Conservation (phyloP, 2,797 vertebrate genomes). For the Mormyrops attenuatus region DNA sequence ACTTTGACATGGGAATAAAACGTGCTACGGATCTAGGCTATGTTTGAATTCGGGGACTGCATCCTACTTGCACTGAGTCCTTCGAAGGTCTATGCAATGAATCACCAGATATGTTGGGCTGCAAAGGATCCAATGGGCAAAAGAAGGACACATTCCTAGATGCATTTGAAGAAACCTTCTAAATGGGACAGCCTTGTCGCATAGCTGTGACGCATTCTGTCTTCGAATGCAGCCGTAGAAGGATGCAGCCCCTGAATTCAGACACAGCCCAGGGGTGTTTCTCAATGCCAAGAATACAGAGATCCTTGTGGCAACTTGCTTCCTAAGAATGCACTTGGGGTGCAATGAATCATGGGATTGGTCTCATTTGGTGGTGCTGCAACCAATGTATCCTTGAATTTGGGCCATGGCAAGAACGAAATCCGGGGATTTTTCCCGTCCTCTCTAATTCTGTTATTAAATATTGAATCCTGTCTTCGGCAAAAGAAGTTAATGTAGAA, state of each 20-base stretch:
- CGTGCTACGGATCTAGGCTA: neutral
- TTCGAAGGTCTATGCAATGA: neutral
- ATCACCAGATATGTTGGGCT: neutral
- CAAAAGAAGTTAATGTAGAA: no score
- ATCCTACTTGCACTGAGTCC: neutral
- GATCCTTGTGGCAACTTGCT: neutral
- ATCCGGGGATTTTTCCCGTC: no score
- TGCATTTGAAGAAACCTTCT: neutral
- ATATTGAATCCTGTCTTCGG: no score
- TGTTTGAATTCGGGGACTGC: neutral
- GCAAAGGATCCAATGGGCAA: neutral
- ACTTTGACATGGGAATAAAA: neutral
- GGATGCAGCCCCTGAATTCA: neutral
- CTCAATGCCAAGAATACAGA: neutral
- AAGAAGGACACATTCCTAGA: neutral
- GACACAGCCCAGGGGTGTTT: neutral
- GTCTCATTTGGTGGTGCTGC: no score
- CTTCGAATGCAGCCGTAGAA: neutral
- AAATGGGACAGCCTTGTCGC: no score
- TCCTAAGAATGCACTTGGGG: no score
- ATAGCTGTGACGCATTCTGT: no score
- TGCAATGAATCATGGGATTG: no score
- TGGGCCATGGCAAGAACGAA: no score
- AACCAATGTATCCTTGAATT: no score
- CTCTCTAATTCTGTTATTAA: no score